Evolutionary conservation across 2,113 vertebrate genomes (phyloP).

Genomic region (Danionella cerebrum): DNA sequence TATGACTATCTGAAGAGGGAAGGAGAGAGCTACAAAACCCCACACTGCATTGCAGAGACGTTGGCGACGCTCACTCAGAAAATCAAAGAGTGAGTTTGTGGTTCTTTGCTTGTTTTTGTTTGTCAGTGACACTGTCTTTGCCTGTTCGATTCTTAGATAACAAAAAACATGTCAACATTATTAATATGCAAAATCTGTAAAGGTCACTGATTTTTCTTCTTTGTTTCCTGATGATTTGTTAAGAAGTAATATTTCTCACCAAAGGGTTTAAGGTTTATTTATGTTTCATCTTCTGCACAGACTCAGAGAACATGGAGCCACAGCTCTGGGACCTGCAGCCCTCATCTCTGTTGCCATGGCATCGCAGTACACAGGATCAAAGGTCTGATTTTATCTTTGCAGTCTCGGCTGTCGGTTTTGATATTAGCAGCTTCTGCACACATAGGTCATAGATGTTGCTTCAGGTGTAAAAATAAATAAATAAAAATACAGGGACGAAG

Average conservation of each 20-base stretch:
- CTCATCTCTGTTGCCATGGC: conserved; percentile 66
- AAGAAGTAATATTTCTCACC: no score
- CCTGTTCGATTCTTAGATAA: no score
- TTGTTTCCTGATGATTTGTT: no score
- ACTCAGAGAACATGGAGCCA: conserved; percentile 61
- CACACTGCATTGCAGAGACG: conserved; percentile 61
- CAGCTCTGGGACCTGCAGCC: conserved; percentile 62
- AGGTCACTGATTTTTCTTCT: no score
- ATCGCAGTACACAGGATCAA: conserved; percentile 63
- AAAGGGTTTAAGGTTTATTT: not conserved
- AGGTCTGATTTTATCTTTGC: conserved; percentile 42
- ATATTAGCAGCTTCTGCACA: no score
- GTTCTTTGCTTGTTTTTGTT: not conserved
- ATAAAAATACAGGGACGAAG: no score
- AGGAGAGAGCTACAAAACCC: conserved; percentile 45
- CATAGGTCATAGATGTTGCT: no score
- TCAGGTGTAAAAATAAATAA: no score
- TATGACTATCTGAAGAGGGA: conserved; percentile 60
- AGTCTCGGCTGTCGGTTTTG: no score
- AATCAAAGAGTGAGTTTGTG: conserved; percentile 50
- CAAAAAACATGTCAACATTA: no score
- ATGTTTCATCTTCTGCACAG: conserved; percentile 31
- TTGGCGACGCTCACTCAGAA: conserved; percentile 36
- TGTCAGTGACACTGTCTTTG: conserved; percentile 41
- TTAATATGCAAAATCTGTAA: no score